Evolutionary conservation across 1,140 invertebrate genomes (phyloP), one percentile per base, ranked within the genome.

Genomic region (Fopius arisanus): DNA sequence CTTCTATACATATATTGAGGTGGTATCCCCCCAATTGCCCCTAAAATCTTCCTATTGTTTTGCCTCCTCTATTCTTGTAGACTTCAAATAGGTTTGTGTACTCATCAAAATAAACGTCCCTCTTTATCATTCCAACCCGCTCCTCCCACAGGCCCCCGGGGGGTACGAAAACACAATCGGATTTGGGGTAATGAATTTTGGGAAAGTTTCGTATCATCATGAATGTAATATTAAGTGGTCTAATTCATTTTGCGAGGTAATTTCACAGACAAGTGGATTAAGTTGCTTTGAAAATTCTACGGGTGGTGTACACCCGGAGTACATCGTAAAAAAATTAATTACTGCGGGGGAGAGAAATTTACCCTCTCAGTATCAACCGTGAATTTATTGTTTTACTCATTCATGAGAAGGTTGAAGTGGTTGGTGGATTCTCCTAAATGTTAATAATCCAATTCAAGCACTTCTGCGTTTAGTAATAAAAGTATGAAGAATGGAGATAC

Each of bases 161-260:
- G 63, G 21, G 41, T 59, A 33, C 71, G 71, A 59, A 67, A 67
- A 48, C 43, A 48, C 43, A 48, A 48, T 48, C 43, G 43, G 43
- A 48, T 48, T 48, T 48, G 41, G 63, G 63, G 33, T 73, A 66
- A 19, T 59, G 71, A 65, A 65, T 73, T 51, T 73, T 66, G 71
- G 71, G 66, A 66, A 73, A 28, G 19, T 63, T 16, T 40, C 26
- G 40, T 48, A 31, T 48, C 65, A 67, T 26, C 26, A 43, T 43
- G 40, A 23, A 29, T 68, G 29, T 41, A 41, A 48, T 48, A 48
- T 48, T 48, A 48, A 48, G 43, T 48, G 43, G n/a, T 48, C 43
- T 48, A 48, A 48, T 48, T 48, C n/a, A 48, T 48, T 48, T 48
- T 48, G n/a, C 43, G 16, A 48, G 43, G 43, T 48, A 48, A 48